phyloP scores from a whole-genome alignment of 2,113 vertebrate species.

The Catharus fuscescens region DNA sequence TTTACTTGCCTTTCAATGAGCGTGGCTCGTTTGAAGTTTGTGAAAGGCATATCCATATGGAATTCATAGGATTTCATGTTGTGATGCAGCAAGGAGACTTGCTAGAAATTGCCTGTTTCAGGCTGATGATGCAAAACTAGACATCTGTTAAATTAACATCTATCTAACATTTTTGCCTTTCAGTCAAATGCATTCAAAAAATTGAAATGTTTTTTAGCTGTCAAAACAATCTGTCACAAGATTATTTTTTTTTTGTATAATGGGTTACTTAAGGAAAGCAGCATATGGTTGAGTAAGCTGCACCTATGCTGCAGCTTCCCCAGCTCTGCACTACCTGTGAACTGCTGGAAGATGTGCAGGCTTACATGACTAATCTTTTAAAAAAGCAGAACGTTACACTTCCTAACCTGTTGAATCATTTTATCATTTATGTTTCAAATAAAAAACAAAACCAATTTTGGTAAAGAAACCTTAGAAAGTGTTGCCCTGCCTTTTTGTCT shows the following conservation, averaged over 20 bases:
- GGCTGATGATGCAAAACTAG: constrained; percentile 79
- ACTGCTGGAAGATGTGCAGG: not conserved
- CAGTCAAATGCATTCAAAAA: constrained; percentile 78
- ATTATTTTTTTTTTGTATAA: constrained; percentile 76
- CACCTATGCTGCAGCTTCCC: constrained; percentile 45
- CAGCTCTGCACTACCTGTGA: not conserved
- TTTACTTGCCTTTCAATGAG: constrained; percentile 71
- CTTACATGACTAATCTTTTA: not conserved
- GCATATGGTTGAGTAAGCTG: constrained; percentile 60
- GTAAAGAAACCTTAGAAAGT: not conserved
- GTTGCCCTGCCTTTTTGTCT: not conserved
- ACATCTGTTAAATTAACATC: constrained; percentile 85
- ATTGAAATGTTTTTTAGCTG: constrained; percentile 74
- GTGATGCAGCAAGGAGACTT: constrained; percentile 68
- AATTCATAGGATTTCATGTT: constrained; percentile 69
- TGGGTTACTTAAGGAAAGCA: constrained; percentile 77
- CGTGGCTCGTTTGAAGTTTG: constrained; percentile 70
- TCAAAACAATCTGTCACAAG: constrained; percentile 81
- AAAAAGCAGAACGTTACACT: not conserved
- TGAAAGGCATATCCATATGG: constrained; percentile 64
- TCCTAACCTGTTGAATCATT: not conserved
- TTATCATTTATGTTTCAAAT: not conserved
- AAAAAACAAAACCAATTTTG: not conserved
- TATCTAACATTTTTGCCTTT: constrained; percentile 79
- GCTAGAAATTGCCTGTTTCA: constrained; percentile 78